A percentile compares a stretch with the other conserved stretches of the same genome.
These are phyloP conservation scores for Cyprinodon brontotheroides DNA, from an alignment of 2,113 vertebrate genomes.

Conservation along the genomic window DNA sequence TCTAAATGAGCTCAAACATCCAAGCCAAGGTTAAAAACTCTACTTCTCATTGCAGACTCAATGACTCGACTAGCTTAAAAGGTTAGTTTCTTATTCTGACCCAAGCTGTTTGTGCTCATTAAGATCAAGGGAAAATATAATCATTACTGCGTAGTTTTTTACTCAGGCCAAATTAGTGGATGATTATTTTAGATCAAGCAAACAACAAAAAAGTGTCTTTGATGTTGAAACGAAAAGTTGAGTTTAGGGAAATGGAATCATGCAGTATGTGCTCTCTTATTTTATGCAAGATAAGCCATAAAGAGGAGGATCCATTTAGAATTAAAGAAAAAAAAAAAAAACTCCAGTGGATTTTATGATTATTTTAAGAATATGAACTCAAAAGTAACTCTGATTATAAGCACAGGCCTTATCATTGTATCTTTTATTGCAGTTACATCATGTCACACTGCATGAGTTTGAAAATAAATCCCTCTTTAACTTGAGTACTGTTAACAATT, in stretches of 20 bases:
- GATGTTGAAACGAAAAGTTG: slow-evolving; percentile 60
- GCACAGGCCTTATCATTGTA: no score
- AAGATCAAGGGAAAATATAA: slow-evolving; percentile 70
- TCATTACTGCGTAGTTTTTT: slow-evolving; percentile 65
- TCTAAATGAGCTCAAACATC: slow-evolving; percentile 71
- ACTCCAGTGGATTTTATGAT: slow-evolving; percentile 28
- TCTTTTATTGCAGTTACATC: not conserved
- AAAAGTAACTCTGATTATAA: no score
- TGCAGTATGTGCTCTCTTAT: slow-evolving; percentile 47
- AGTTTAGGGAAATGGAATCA: slow-evolving; percentile 60
- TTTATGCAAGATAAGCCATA: slow-evolving; percentile 40
- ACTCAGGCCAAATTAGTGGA: slow-evolving; percentile 65
- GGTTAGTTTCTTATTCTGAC: slow-evolving; percentile 65
- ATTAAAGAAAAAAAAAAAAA: slow-evolving; percentile 49
- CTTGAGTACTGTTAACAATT: not conserved
- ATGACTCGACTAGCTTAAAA: slow-evolving; percentile 64
- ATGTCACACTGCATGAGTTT: not conserved
- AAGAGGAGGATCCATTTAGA: slow-evolving; percentile 51
- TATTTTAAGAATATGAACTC: no score
- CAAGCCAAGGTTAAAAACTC: slow-evolving; percentile 77
- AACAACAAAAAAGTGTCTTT: slow-evolving; percentile 54
- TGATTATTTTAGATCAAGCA: slow-evolving; percentile 46
- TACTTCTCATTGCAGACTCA: slow-evolving; percentile 61
- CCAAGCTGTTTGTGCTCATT: slow-evolving; percentile 69
- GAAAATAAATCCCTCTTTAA: not conserved